These are phyloP conservation scores for Chamaetylas fuelleborni DNA, from an alignment of 2,113 vertebrate species.

Conservation along the genomic window DNA sequence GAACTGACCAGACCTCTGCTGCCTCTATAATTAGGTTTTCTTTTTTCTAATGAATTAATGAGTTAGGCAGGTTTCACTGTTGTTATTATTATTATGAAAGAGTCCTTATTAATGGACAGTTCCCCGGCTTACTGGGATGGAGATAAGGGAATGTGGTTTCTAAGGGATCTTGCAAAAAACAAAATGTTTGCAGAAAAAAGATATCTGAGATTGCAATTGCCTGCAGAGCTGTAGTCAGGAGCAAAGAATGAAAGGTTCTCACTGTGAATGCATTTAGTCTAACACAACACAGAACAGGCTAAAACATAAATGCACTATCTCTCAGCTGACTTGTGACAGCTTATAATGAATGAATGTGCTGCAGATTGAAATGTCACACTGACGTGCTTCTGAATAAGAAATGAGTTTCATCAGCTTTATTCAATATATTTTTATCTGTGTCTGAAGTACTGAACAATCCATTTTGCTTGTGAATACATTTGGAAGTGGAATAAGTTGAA, in stretches of 20 bases:
- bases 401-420: not conserved
- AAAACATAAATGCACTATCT: not conserved
- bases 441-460: not conserved
- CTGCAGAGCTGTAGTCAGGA: not conserved
- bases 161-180: not conserved
- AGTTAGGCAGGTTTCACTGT: accelerated
- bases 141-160: not conserved
- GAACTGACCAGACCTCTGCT: not conserved
- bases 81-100: not conserved
- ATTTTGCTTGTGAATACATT: constrained; percentile 8
- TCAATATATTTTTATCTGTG: not conserved
- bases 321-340: not conserved
- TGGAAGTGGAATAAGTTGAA: not conserved
- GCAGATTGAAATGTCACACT: not conserved
- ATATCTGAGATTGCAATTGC: not conserved
- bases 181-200: not conserved
- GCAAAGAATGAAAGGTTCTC: not conserved
- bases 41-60: not conserved
- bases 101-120: not conserved
- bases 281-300: not conserved
- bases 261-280: not conserved
- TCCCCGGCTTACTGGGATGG: not conserved
- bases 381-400: not conserved
- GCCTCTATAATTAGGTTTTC: not conserved
- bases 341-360: not conserved